Base-by-base conservation (phyloP, 2,113 vertebrate genomes). In the Anser brachyrhynchus region DNA sequence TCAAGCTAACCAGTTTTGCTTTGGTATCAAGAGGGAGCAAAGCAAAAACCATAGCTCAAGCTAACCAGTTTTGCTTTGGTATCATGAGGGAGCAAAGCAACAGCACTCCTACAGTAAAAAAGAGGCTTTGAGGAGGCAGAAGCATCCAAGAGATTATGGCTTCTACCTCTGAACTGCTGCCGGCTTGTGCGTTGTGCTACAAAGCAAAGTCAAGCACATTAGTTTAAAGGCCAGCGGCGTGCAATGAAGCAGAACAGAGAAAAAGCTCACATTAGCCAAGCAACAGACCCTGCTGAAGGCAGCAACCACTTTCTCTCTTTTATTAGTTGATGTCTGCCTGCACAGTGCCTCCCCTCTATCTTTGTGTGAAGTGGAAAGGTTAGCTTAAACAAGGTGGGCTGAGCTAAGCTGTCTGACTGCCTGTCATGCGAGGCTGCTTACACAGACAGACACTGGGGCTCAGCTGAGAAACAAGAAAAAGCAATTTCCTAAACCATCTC, bases 211-310 rank as follows among this genome's bases (percentile, higher is more conserved):
- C 90, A 94, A 84, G 85, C 71, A 73, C 39, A 49, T 82, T 23
- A 84, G 44, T 73, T 89, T 64, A 89, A 96, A 96, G 77, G 84
- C 71, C 93, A 91, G 74, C 14, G 19, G 54, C 49, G 67, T 79
- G 74, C 78, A 95, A 4, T 41, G 71, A 41, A 93, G 71, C 67
- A 87, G 84, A 92, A 92, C n/a, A 71, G 71, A 85, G 67, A 76
- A 91, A 93, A 87, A 22, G 15, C 49, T 79, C 81, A 43, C 37
- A 55, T 59, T 23, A 91, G 61, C 84, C 84, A 92, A 84, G 77
- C 41, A 71, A 71, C 0, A 84, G 61, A 59, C 11, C 71, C 65
- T 74, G 59, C 52, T 84, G 69, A 71, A 91, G 69, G 73, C 87
- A 94, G 61, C 31, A 87, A 37, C 16, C 46, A 33, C 31, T 59